A percentile compares a stretch with the other conserved stretches of the same genome.
These are phyloP conservation scores for Dermatophagoides farinae DNA, from an alignment of 1,140 invertebrate species.

Conservation along the genomic window DNA sequence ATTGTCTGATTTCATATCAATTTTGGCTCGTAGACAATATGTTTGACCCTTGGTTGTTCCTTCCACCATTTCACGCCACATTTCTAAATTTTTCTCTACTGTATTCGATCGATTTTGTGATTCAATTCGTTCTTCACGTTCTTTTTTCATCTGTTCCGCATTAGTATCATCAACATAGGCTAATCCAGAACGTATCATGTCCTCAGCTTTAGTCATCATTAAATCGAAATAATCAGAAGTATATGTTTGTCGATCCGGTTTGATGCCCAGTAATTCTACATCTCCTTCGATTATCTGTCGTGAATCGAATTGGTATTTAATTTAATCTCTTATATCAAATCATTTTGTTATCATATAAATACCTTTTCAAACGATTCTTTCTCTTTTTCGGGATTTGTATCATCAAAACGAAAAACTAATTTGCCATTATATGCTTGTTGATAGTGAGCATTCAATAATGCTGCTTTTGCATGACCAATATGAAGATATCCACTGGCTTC, in stretches of 20 bases:
- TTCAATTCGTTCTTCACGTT: conserved; percentile 69
- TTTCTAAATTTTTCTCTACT: conserved; percentile 57
- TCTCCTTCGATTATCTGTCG: conserved; percentile 65
- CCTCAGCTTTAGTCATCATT: conserved; percentile 68
- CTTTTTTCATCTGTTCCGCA: conserved; percentile 75
- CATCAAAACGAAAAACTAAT: conserved; percentile 96
- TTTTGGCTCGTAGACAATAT: conserved; percentile 88
- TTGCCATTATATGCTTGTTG: conserved; percentile 78
- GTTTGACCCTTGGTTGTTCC: conserved; percentile 53
- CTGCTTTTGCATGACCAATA: conserved; percentile 98
- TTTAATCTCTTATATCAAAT: too few relatives aligned
- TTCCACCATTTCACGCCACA: conserved; percentile 90
- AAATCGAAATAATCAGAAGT: conserved; percentile 93
- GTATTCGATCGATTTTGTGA: conserved; percentile 65
- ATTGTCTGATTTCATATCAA: conserved; percentile 88
- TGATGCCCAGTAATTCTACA: conserved; percentile 68
- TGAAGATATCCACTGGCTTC: conserved; percentile 95
- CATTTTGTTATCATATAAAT: not conserved
- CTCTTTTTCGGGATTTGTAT: conserved; percentile 98
- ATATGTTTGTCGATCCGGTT: conserved; percentile 78
- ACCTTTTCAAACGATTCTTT: conserved; percentile 86
- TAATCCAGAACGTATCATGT: conserved; percentile 61
- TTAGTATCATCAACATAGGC: conserved; percentile 95
- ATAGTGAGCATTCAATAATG: conserved; percentile 92
- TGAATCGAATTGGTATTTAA: not conserved